Conservation (phyloP, 2,113 vertebrate genomes). For the Arothron firmamentum region DNA sequence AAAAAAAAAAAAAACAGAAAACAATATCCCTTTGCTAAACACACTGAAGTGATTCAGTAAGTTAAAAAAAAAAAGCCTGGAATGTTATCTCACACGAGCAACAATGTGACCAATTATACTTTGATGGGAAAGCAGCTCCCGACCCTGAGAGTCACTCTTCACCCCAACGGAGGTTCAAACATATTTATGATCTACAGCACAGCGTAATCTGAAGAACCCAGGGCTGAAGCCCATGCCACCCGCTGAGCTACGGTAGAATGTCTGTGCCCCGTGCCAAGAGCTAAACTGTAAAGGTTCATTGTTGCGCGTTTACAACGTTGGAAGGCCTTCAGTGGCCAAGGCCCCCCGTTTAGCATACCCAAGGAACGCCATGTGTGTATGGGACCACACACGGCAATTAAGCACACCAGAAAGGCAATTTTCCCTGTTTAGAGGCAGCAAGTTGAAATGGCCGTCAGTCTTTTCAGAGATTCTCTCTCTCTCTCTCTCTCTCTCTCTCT, state of each 20-base stretch:
- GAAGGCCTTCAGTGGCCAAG: slow-evolving; percentile 57
- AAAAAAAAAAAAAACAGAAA: slow-evolving; percentile 3
- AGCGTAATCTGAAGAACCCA: slow-evolving; percentile 34
- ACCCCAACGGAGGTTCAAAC: slow-evolving; percentile 34
- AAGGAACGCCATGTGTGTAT: slow-evolving; percentile 41
- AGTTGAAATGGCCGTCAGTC: slow-evolving; percentile 71
- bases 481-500: slow-evolving; percentile 46
- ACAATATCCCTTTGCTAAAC: slow-evolving; percentile 33
- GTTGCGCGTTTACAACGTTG: slow-evolving; percentile 63
- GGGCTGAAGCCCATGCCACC: slow-evolving; percentile 1
- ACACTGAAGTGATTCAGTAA: slow-evolving; percentile 64
- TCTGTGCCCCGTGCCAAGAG: slow-evolving; percentile 48
- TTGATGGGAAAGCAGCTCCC: slow-evolving; percentile 34
- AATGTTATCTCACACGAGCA: slow-evolving; percentile 73
- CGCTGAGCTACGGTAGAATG: slow-evolving; percentile 58
- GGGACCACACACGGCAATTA: slow-evolving; percentile 53
- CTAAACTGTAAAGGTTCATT: slow-evolving; percentile 63
- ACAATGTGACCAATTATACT: slow-evolving; percentile 65
- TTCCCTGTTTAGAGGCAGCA: slow-evolving; percentile 57
- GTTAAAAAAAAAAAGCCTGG: slow-evolving; percentile 59
- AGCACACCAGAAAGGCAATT: slow-evolving; percentile 61
- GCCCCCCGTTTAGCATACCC: slow-evolving; percentile 66
- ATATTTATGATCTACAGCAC: slow-evolving; percentile 36
- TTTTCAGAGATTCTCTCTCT: slow-evolving; percentile 64
- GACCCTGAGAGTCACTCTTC: slow-evolving; percentile 47